Percentiles rank a stretch among this genome's conserved stretches.
Conservation (phyloP, 2,888 invertebrate species). For the Sinotaia quadrata region DNA sequence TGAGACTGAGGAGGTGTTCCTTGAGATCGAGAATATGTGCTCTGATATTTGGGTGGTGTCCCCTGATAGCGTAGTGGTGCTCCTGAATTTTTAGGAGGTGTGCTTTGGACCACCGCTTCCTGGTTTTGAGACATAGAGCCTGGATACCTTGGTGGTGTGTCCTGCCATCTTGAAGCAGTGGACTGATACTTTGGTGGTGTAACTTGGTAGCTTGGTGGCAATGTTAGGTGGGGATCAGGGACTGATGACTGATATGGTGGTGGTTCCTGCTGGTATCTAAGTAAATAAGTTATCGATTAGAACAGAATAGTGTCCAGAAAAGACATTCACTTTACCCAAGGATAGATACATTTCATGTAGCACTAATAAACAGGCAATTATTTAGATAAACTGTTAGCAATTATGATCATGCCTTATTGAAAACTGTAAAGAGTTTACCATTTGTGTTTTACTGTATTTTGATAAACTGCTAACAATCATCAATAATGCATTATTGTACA, state of each 20-base stretch:
- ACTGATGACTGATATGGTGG: neutral
- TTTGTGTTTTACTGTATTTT: no score
- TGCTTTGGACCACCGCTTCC: constrained; percentile 43
- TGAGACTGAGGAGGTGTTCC: constrained; percentile 16
- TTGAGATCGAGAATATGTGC: constrained; percentile 14
- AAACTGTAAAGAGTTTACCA: no score
- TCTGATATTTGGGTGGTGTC: constrained; percentile 33
- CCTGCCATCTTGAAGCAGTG: constrained; percentile 28
- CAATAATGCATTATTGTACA: no score
- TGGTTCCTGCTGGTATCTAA: constrained; percentile 5
- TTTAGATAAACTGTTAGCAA: no score
- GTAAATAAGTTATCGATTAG: no score
- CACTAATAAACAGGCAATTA: no score
- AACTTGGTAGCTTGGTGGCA: neutral
- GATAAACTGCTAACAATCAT: no score
- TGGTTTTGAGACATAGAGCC: constrained; percentile 34
- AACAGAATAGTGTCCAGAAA: no score
- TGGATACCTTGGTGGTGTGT: constrained; percentile 31
- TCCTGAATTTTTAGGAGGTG: constrained; percentile 8
- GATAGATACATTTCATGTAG: no score
- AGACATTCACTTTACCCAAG: no score
- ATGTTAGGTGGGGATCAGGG: neutral
- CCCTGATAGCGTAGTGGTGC: constrained; percentile 9
- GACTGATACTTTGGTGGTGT: constrained; percentile 33
- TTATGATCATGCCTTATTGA: no score